Evolutionary conservation across 1,140 invertebrate species (phyloP), one percentile per base, ranked within the genome.

Genomic region (Lethocerus indicus): DNA sequence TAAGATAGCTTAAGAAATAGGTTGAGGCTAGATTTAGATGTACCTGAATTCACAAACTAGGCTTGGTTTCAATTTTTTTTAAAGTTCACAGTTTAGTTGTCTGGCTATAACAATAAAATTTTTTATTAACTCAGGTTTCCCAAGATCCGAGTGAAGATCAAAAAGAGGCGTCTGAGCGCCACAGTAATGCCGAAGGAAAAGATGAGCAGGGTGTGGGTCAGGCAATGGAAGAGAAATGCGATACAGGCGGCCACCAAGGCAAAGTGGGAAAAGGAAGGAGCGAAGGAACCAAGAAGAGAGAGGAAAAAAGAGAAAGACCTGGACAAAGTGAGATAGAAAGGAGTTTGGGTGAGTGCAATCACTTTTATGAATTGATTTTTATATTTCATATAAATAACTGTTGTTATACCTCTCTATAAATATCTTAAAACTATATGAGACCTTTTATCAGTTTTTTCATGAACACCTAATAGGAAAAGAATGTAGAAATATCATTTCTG

Each of bases 311-410:
- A 43, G 67, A 73, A 41, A 71, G 71, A 57, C 74, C 75, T 2
- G 75, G 74, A 1, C 61, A 64, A 27, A 71, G 70, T 18, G 73
- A 81, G 51, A 66, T 72, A 42, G 71, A 81, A 28, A 63, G 78
- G 47, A 73, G 71, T 27, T 59, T 83, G 32, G 79, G 78, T 66
- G 58, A 57, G 56, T 56, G 35, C 12, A 46, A 21, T 26, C 9
- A 32, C n/a, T 32, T n/a, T 9, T 32, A 9, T 32, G 7, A 9
- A 9, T 32, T 32, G 63, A 35, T 20, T 6, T 27, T 43, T 42
- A 13, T 25, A 7, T 35, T 41, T 47, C 7, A 32, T 32, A n/a
- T 7, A 32, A 9, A 32, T 32, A n/a, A 32, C n/a, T n/a, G n/a
- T 32, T 32, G 7, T 32, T 32, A 9, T n/a, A 7, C n/a, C 29